Conservation (phyloP, 1,140 invertebrate species). For the Gryllus bimaculatus region DNA sequence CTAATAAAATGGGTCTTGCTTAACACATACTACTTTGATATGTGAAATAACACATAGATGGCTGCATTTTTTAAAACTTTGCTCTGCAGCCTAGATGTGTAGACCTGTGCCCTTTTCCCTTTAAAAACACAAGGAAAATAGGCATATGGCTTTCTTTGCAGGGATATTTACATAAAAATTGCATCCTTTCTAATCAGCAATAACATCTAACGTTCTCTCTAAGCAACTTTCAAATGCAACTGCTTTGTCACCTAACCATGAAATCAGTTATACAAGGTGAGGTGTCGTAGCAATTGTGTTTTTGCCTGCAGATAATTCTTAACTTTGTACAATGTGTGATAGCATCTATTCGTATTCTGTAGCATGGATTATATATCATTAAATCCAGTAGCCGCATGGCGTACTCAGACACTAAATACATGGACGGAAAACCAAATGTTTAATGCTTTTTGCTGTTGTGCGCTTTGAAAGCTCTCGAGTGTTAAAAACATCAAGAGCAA, state of each 20-base stretch:
- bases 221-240: constrained; percentile 5
- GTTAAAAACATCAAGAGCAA: constrained; percentile 13
- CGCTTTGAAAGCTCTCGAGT: constrained; percentile 14
- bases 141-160: background rate
- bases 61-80: background rate
- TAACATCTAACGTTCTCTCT: constrained; percentile 14
- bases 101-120: background rate
- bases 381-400: constrained; percentile 9
- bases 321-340: constrained; percentile 14
- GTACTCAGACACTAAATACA: constrained; percentile 15
- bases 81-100: background rate
- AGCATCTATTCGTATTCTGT: constrained; percentile 12
- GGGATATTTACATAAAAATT: constrained; percentile 11
- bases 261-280: background rate
- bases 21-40: background rate
- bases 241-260: constrained; percentile 1
- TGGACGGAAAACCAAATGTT: constrained; percentile 15
- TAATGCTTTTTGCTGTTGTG: constrained; percentile 16
- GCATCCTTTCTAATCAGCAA: constrained; percentile 18
- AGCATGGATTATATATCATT: constrained; percentile 12
- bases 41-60: background rate
- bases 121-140: background rate
- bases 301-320: constrained; percentile 10
- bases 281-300: background rate
- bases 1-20: background rate